Conservation (phyloP, 2,113 vertebrate genomes). For the Nibea albiflora region DNA sequence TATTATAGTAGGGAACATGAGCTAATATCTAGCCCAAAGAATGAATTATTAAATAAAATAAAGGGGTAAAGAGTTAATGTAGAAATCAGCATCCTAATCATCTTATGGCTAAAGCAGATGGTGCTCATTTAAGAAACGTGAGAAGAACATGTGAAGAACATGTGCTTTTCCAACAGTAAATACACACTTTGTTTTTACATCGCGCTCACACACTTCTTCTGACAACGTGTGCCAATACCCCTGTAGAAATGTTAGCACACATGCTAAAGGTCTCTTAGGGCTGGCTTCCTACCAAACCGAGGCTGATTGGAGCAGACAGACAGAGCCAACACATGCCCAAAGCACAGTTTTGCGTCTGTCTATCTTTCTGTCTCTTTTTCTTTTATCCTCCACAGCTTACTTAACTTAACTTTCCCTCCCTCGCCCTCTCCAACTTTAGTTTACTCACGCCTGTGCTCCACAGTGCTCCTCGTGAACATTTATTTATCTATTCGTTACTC, state of each 20-base stretch:
- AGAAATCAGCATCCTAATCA: conserved; percentile 17
- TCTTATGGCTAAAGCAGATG: conserved; percentile 32
- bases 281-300: conserved; percentile 50
- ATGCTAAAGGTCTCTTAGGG: conserved; percentile 64
- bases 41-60: background rate
- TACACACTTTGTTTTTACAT: conserved; percentile 30
- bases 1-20: conserved; percentile 17
- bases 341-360: conserved; percentile 41
- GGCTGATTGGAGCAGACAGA: conserved; percentile 67
- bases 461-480: background rate
- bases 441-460: background rate
- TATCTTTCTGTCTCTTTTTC: conserved; percentile 23
- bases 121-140: conserved; percentile 44
- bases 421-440: background rate
- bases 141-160: background rate
- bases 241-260: conserved; percentile 62
- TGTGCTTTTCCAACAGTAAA: conserved; percentile 15
- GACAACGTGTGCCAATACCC: conserved; percentile 41
- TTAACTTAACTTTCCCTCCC: conserved; percentile 7
- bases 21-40: conserved; percentile 8
- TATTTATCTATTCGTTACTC: background rate
- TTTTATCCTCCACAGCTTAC: conserved; percentile 28
- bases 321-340: conserved; percentile 60
- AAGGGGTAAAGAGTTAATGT: background rate
- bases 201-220: conserved; percentile 30